Base-by-base conservation (phyloP, 2,888 invertebrate genomes). In the Hirudinaria manillensis region DNA sequence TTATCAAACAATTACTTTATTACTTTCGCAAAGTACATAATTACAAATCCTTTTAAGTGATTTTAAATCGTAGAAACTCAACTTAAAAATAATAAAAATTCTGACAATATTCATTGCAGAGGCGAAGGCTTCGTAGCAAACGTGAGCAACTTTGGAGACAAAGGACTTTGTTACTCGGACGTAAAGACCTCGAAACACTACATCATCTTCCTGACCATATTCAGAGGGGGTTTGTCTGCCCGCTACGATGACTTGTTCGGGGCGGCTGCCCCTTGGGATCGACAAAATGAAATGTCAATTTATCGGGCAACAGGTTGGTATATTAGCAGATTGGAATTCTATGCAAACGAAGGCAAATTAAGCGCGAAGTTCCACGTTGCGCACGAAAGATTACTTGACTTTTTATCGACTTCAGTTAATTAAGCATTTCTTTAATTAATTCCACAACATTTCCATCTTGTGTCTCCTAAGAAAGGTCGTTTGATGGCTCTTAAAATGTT, bases 221-320 rank as follows among this genome's bases (percentile, higher is more conserved):
- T 80, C 73, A 80, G 82, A 70, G 80, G 80, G 13, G 78, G 82
- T 51, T 77, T 84, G 38, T 83, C 84, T 0, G 84, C 83, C 6
- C 82, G 83, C 77, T 84, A 84, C 77, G 84, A 85, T 76, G 84
- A 85, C 77, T 81, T 84, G 34, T 84, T 84, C 76, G 84, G 84
- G 13, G 84, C 84, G 2, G 81, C 81, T 0, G 80, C 19, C 24
- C 24, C 24, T 1, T 61, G 61, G 61, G 29, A 24, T 6, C 29
- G 24, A 24, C 10, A 29, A 24, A 24, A 27, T 61, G 61, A 61
- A 29, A 24, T 27, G 61, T 61, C 61, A 7, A 19, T 61, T 29
- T 61, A 61, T 61, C 61, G 19, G 61, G 61, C 61, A 27, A 2
- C n/a, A 2, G 61, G 61, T 61, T 61, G 29, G 61, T 19, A 16